Conservation (phyloP, 1,140 invertebrate genomes). For the roundworm (Caenorhabditis elegans) region WBcel235 BX284605.5:14800501-14801000, state of each 20-base stretch:
- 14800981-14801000: too few relatives aligned
- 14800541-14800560: not conserved
- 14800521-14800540: not conserved
- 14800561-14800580: not conserved
- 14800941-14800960: too few relatives aligned
- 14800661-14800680: not conserved
- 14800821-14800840: not conserved
- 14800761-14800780: too few relatives aligned
- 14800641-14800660: constrained; percentile 18
- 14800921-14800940: too few relatives aligned
- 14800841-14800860: constrained; percentile 19
- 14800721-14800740: too few relatives aligned
- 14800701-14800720: too few relatives aligned
- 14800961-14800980: too few relatives aligned
- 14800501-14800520: not conserved
- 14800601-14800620: not conserved
- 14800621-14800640: not conserved
- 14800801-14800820: constrained; percentile 21
- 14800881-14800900: not conserved
- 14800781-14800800: not conserved
- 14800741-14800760: too few relatives aligned
- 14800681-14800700: not conserved
- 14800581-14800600: constrained; percentile 17
- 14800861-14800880: constrained; percentile 2
- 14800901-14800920: not conserved